Evolutionary conservation across 2,113 vertebrate species (phyloP).

Genomic region (Alaudala cheleensis): DNA sequence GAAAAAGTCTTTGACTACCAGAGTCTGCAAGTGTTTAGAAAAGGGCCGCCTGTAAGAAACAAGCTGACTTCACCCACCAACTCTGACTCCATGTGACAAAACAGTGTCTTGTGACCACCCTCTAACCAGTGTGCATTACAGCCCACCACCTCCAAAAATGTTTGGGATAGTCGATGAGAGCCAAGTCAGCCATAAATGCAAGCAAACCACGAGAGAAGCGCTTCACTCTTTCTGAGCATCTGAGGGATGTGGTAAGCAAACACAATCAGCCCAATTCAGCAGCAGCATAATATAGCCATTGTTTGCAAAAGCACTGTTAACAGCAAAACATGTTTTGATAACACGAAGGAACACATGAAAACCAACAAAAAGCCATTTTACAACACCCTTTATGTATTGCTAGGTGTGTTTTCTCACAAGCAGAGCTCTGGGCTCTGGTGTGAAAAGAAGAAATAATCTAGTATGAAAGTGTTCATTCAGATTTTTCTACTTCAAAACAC

Average conservation of each 20-base stretch:
- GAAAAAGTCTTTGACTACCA: too few relatives aligned
- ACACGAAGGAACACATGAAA: neutral
- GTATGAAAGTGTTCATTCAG: neutral
- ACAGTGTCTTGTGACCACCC: neutral
- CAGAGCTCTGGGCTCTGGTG: neutral
- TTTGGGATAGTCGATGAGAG: neutral
- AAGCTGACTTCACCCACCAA: neutral
- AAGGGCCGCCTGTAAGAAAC: neutral
- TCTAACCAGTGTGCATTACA: neutral
- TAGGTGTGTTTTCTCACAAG: neutral
- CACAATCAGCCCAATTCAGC: constrained; percentile 30
- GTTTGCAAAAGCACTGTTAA: neutral
- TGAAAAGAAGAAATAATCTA: neutral
- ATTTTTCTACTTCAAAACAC: neutral
- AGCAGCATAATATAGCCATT: neutral
- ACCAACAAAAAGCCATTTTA: neutral
- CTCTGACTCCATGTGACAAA: neutral
- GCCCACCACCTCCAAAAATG: neutral
- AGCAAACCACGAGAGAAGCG: accelerated
- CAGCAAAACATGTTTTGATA: constrained; percentile 43
- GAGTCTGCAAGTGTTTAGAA: neutral
- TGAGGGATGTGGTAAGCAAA: neutral
- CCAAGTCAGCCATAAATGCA: neutral
- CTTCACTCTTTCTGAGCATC: neutral
- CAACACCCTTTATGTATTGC: neutral